Base-by-base conservation (phyloP, 2,888 invertebrate species). In the Agonopterix subpropinquella region DNA sequence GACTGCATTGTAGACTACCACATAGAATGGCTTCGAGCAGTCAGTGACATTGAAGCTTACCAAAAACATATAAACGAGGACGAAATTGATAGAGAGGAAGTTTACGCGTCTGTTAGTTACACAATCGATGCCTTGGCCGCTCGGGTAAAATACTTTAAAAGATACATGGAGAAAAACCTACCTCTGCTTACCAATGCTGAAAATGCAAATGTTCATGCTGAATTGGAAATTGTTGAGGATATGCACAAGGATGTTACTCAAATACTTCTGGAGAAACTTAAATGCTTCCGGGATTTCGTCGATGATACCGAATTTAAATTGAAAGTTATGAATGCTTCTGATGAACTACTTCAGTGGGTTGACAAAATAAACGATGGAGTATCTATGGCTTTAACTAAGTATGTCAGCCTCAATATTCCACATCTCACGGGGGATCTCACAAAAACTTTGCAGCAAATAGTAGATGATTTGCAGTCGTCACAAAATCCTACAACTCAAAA, bases 181-280 rank as follows among this genome's bases (percentile, higher is more conserved):
- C 28, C 57, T n/a, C 41, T 37, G 8, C 57, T 82, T 44, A 53
- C 77, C 28, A 77, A 76, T 54, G 54, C 54, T 46, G 57, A 73
- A 36, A 75, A 77, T 59, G 54, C 61, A 4, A 64, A 79, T 54
- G 51, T 88, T 45, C 45, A 57, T 39, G 63, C 80, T 2, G 88
- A 88, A 44, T 54, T 81, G 45, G 88, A 87, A 76, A 79, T 88
- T 49, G 65, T 87, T 15, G 80, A 83, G 66, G 84, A 79, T 18
- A 88, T 88, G 88, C 79, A 88, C 49, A 71, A 68, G 57, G 78
- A 81, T 11, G 70, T 77, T 10, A 67, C 60, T 1, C 49, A 52
- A 49, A 43, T 51, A 37, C 71, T 87, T 48, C 54, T 69, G 42
- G 72, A 79, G 13, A 78, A 77, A 63, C 54, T 79, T 8, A 77